Base-by-base conservation (phyloP, 2,113 vertebrate species). In the Paraplagusia blochii region DNA sequence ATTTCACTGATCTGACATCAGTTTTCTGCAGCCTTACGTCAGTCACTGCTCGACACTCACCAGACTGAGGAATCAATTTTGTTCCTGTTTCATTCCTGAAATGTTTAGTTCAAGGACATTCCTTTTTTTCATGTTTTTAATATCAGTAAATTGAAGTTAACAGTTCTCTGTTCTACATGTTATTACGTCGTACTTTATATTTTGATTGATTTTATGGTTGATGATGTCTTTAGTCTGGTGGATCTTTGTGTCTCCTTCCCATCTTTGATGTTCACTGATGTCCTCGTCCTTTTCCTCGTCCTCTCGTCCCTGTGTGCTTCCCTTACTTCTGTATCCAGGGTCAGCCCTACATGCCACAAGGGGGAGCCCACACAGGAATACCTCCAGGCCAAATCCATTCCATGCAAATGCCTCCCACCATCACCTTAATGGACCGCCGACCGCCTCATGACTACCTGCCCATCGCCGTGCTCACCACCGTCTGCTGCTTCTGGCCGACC, bases 401-500 rank as follows among this genome's bases (percentile, higher is more conserved):
- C 35, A 92, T 94, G 81, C 93, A 93, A 68, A 91, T 94, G 85
- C 92, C 90, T 1, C 90, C 93, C 2, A 91, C 91, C 45, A 88
- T 96, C 58, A 92, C 94, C 53, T 80, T 96, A 16, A 90, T 95
- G 92, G 93, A 95, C 0, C 91, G 93, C 3, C 90, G 92, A 34
- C 92, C 94, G 0, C 94, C 95, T 0, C 95, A 96, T n/a, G 94
- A 96, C 86, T 96, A 96, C 84, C 90, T 95, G 85, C 95, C 95
- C 83, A 95, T 96, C 14, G 95, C 95, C 0, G 93, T 96, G 71
- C 90, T 96, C 79, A 96, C 94, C 80, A 96, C 95, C 14, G 92
- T 96, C 78, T 96, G 95, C 89, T 96, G 95, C 86, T 96, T 96
- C 88, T 96, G 94, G 94, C 95, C 95, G 1, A 95, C 94, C 0